Conservation (phyloP, 2,888 invertebrate genomes). For the Cantharis nigra region DNA sequence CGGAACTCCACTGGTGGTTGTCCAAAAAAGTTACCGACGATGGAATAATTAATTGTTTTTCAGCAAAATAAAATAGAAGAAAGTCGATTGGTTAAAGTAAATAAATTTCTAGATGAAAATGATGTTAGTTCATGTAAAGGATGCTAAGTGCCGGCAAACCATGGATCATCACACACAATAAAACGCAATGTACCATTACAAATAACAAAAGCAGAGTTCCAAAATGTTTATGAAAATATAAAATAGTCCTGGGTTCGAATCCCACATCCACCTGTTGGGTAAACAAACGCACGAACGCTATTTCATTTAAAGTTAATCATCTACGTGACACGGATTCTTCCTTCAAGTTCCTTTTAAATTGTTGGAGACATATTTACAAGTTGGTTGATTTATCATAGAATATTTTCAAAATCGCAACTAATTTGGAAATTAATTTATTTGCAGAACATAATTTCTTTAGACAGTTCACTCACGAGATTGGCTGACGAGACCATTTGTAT, state of each 20-base stretch:
- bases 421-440: background rate
- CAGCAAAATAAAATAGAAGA: background rate
- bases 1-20: background rate
- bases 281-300: background rate
- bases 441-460: background rate
- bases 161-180: constrained; percentile 5
- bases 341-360: background rate
- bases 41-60: background rate
- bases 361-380: background rate
- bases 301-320: background rate
- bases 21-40: background rate
- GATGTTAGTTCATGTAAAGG: background rate
- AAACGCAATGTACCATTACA: constrained; percentile 11
- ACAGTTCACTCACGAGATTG: background rate
- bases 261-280: background rate
- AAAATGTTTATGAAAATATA: background rate
- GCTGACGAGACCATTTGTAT: background rate
- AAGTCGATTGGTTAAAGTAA: background rate
- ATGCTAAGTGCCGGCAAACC: constrained; percentile 3
- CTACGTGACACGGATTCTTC: background rate
- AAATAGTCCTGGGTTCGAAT: background rate
- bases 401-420: background rate
- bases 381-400: background rate
- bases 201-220: constrained; percentile 5
- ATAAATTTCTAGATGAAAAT: background rate